phyloP scores from a whole-genome alignment of 2,797 vertebrate species.

The Tangara arthus region DNA sequence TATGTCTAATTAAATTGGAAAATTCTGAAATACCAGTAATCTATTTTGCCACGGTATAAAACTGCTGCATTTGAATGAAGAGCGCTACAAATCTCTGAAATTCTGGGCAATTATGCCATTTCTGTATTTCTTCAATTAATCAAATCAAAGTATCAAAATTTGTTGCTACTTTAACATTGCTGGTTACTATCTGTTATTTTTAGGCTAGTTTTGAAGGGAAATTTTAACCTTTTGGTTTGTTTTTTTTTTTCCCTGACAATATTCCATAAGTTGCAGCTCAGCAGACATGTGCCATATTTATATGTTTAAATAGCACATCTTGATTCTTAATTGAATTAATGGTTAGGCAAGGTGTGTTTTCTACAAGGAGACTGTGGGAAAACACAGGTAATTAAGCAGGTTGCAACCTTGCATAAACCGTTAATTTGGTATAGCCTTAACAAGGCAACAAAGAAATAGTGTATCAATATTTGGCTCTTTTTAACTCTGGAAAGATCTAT shows the following conservation, averaged over 20 bases:
- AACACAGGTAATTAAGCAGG: not conserved
- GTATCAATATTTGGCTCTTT: not conserved
- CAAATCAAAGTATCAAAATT: not conserved
- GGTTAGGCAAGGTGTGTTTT: not conserved
- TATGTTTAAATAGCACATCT: not conserved
- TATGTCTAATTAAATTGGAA: not conserved
- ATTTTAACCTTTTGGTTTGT: not conserved
- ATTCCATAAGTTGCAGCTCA: accelerated
- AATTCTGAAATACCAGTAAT: not conserved
- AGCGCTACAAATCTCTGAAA: not conserved
- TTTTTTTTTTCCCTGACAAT: not conserved
- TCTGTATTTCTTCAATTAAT: not conserved
- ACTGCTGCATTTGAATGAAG: not conserved
- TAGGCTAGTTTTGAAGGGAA: not conserved
- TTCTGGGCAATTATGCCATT: not conserved
- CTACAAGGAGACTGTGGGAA: not conserved
- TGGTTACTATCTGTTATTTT: not conserved
- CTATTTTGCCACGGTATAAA: not conserved
- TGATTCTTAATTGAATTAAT: not conserved
- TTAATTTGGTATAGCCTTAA: not conserved
- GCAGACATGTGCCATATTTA: not conserved
- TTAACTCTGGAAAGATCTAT: not conserved
- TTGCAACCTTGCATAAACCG: not conserved
- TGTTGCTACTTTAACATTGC: not conserved
- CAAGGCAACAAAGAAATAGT: not conserved